Evolutionary conservation across 2,888 invertebrate species (phyloP).

Genomic region (Eupeodes luniger): DNA sequence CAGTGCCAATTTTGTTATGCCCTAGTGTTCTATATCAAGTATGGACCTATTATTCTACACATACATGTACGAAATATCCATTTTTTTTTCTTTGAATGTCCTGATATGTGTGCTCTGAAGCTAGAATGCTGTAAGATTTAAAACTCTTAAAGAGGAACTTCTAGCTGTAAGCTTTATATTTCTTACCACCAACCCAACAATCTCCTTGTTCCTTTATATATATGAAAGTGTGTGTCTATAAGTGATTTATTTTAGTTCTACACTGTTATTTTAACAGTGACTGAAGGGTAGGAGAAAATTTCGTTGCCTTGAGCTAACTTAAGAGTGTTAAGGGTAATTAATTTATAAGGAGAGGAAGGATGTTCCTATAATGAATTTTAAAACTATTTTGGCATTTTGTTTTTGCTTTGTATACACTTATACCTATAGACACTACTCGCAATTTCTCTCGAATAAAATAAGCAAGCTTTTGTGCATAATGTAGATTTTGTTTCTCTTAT

Average conservation of each 20-base stretch:
- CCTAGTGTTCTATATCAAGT: too few relatives aligned
- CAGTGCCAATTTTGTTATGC: not conserved
- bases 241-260: not conserved
- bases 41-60: too few relatives aligned
- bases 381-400: constrained; percentile 52
- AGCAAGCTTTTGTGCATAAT: not conserved
- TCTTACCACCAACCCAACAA: too few relatives aligned
- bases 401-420: not conserved
- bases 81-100: too few relatives aligned
- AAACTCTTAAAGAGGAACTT: too few relatives aligned
- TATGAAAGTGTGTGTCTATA: not conserved
- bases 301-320: constrained; percentile 40
- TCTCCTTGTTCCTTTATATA: constrained; percentile 6
- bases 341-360: constrained; percentile 53
- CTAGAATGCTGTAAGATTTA: too few relatives aligned
- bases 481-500: not conserved
- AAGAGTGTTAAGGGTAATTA: constrained; percentile 55
- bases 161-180: too few relatives aligned
- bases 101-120: too few relatives aligned
- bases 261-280: not conserved
- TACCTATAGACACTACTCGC: too few relatives aligned
- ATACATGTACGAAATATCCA: too few relatives aligned
- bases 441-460: too few relatives aligned
- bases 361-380: constrained; percentile 57
- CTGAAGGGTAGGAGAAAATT: constrained; percentile 35